Evolutionary conservation across 2,113 vertebrate species (phyloP).

Genomic region (Climacteris rufus): DNA sequence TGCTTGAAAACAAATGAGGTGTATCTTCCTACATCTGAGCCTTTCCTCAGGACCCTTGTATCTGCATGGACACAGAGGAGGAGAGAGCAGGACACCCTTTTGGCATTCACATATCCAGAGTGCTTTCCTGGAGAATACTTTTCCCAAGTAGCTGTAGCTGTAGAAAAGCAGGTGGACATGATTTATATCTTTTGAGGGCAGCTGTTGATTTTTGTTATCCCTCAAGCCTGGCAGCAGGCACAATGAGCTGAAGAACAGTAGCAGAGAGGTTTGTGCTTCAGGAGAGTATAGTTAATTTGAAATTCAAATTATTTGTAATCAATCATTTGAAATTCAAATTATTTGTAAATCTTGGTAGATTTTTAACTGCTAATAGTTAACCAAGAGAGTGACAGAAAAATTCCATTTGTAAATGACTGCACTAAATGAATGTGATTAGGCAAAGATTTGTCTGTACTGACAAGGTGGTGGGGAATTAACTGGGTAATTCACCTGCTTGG

Average conservation of each 20-base stretch:
- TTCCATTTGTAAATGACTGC: background rate
- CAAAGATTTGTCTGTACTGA: background rate
- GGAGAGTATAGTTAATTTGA: background rate
- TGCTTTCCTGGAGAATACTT: background rate
- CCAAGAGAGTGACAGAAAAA: background rate
- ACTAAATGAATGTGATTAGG: background rate
- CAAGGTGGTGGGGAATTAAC: background rate
- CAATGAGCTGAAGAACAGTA: background rate
- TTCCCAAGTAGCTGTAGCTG: background rate
- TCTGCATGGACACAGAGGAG: background rate
- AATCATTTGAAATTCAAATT: background rate
- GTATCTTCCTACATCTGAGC: background rate
- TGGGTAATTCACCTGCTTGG: background rate
- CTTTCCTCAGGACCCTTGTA: background rate
- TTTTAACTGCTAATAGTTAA: background rate
- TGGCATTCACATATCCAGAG: background rate
- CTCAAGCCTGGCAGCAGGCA: background rate
- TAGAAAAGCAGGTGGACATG: background rate
- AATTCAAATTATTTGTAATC: background rate
- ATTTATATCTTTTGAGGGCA: background rate
- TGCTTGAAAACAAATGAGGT: background rate
- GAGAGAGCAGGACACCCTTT: background rate
- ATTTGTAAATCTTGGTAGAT: background rate
- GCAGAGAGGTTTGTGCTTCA: background rate
- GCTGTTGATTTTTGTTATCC: background rate